Evolutionary conservation across 2,113 vertebrate species (phyloP).

Genomic region (Podarcis cretensis): DNA sequence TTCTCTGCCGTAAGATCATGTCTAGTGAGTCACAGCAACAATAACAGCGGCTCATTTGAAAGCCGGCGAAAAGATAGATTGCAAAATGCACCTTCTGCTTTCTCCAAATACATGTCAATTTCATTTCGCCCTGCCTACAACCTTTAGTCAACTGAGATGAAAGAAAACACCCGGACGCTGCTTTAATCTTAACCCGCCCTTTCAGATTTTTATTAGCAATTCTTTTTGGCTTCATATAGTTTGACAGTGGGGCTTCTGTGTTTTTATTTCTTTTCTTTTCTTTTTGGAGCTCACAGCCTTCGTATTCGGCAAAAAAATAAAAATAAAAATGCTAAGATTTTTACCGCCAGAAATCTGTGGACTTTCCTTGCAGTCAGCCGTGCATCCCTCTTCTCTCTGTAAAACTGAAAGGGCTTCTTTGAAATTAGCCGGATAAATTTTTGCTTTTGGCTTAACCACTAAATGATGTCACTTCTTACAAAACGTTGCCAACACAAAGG

Average conservation of each 20-base stretch:
- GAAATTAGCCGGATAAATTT: not conserved
- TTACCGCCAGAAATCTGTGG: not conserved
- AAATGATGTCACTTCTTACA: not conserved
- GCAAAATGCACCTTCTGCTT: fast-evolving
- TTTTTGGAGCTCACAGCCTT: not conserved
- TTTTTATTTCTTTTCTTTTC: no score
- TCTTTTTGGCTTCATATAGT: not conserved
- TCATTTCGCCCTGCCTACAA: not conserved
- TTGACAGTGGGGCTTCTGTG: not conserved
- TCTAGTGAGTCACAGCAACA: fast-evolving
- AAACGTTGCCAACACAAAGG: not conserved
- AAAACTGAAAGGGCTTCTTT: not conserved
- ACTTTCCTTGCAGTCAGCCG: not conserved
- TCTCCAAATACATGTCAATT: not conserved
- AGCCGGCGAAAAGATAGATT: fast-evolving
- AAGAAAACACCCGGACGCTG: not conserved
- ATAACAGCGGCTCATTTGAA: fast-evolving
- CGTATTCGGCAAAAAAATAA: not conserved
- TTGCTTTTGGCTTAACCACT: not conserved
- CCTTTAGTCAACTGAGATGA: not conserved
- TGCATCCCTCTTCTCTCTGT: no score
- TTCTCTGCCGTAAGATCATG: fast-evolving
- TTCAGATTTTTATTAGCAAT: not conserved
- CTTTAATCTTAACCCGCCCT: not conserved
- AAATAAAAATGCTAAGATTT: not conserved